Evolutionary conservation across 2,888 invertebrate genomes (phyloP), one percentile per base, ranked within the genome.

Genomic region (Acleris sparsana): DNA sequence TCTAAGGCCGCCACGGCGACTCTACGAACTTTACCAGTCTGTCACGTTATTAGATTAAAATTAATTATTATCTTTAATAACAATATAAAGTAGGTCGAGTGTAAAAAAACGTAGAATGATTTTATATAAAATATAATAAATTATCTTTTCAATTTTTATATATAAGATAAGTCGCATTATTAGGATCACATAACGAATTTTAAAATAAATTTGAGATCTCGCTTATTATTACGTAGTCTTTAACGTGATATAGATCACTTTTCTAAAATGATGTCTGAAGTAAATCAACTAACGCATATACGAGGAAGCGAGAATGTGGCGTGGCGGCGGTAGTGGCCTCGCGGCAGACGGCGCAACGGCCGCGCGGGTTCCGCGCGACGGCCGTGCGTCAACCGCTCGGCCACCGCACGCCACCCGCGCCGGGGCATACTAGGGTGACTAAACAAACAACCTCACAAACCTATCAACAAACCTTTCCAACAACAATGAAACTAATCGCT

Each of bases 21-120:
- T 89, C 92, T 92, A 92, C 91, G 88, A 92, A 92, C 92, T 90
- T 92, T 91, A 92, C 92, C 92, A 92, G 92, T 92, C 92, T 92
- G 92, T 91, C 89, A 89, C 89, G 86, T 92, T 90, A 91, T 92
- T 90, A 90, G 90, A 91, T 92, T 92, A 91, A 92, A 92, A 92
- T 91, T 92, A 92, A 92, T 92, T 89, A 91, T 91, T 92, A 91
- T 89, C 87, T 87, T 91, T 88, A 88, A 88, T 82, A 86, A 88
- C 84, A 86, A 88, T 92, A 90, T 88, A 91, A 90, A 90, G 88
- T 92, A 90, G 89, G 86, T 89, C 80, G 82, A 88, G 89, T 92
- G 89, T 92, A 90, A 92, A 92, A 83, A 88, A 91, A 92, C 88
- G 85, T 91, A 91, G 89, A 91, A 90, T 89, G 88, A 87, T 82